A percentile compares a stretch with the other conserved stretches of the same genome.
These are phyloP conservation scores for Caenorhabditis virilis DNA, from an alignment of 2,888 invertebrate genomes.

Conservation along the genomic window DNA sequence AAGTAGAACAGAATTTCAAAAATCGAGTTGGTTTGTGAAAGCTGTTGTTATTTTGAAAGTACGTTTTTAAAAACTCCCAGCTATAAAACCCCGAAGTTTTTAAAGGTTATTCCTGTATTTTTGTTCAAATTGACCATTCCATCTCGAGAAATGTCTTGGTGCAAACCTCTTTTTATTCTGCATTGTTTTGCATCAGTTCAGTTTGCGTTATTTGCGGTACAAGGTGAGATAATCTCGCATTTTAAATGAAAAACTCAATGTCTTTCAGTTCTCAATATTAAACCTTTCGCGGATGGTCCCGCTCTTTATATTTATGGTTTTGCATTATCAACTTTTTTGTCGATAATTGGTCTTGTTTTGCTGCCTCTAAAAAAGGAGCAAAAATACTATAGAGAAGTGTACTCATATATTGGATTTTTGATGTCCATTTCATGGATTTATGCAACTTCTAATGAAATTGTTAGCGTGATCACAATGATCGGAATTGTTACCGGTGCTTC, in stretches of 20 bases:
- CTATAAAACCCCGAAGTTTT: neutral
- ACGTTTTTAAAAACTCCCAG: too few species aligned
- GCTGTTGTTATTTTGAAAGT: constrained; percentile 23
- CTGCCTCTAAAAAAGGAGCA: constrained; percentile 51
- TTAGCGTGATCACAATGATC: constrained; percentile 73
- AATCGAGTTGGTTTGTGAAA: constrained; percentile 18
- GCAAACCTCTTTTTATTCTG: constrained; percentile 73
- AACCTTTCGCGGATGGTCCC: constrained; percentile 23
- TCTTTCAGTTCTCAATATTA: constrained; percentile 7
- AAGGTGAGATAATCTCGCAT: constrained; percentile 11
- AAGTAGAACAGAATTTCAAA: constrained; percentile 20
- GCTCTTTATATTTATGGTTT: constrained; percentile 52
- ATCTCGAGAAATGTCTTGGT: constrained; percentile 73
- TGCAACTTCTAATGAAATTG: constrained; percentile 75
- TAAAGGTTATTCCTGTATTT: constrained; percentile 71
- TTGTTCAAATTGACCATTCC: constrained; percentile 74
- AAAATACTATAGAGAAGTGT: constrained; percentile 52
- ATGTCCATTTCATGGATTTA: constrained; percentile 75
- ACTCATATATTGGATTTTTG: constrained; percentile 73
- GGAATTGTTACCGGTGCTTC: constrained; percentile 72
- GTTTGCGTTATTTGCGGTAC: constrained; percentile 33
- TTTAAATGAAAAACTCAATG: too few species aligned
- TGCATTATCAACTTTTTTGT: constrained; percentile 46
- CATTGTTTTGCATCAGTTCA: constrained; percentile 73
- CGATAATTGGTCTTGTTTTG: constrained; percentile 40